Evolutionary conservation across 2,797 vertebrate genomes (phyloP).

Genomic region (Microcaecilia unicolor): DNA sequence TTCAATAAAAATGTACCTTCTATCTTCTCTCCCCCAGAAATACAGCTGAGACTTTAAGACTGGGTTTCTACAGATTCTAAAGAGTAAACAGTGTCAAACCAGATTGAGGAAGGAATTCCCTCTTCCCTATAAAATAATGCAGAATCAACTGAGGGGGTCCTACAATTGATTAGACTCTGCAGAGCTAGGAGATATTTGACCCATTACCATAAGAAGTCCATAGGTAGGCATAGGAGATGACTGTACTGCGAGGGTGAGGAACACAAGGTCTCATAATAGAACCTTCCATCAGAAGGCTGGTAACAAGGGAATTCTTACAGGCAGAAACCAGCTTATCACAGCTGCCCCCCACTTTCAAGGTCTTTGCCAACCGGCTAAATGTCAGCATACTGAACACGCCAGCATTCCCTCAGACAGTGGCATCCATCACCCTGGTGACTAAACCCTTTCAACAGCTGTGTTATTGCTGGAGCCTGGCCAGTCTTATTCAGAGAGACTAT

Average conservation of each 20-base stretch:
- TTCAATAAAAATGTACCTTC: too few relatives aligned
- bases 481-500: conserved; percentile 34
- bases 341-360: conserved; percentile 21
- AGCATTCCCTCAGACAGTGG: conserved; percentile 56
- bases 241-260: conserved; percentile 35
- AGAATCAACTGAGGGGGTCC: too few relatives aligned
- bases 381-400: conserved; percentile 58
- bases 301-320: conserved; percentile 44
- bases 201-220: too few relatives aligned
- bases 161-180: too few relatives aligned
- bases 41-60: too few relatives aligned
- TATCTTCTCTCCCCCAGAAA: too few relatives aligned
- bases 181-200: too few relatives aligned
- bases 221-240: conserved; percentile 33
- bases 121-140: too few relatives aligned
- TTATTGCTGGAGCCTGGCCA: conserved; percentile 72
- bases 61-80: too few relatives aligned
- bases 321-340: conserved; percentile 43
- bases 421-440: conserved; percentile 63
- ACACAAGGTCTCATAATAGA: too few relatives aligned
- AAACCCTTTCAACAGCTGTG: conserved; percentile 80
- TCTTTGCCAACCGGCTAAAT: conserved; percentile 46
- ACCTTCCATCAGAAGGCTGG: conserved; percentile 47
- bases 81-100: too few relatives aligned
- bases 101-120: too few relatives aligned